Base-by-base conservation (phyloP, 2,113 vertebrate species). In the Formicarius rufipectus region DNA sequence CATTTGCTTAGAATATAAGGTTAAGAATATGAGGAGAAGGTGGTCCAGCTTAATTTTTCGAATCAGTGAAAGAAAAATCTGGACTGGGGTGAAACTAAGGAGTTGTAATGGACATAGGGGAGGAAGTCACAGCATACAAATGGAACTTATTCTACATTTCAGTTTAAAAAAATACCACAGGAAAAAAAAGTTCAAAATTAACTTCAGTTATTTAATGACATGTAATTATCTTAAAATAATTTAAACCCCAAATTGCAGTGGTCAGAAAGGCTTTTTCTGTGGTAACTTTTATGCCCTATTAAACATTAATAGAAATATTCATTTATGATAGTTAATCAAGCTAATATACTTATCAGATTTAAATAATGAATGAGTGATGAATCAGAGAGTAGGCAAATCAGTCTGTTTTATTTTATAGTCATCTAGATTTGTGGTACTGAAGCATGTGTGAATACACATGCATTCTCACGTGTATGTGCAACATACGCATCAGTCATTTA, bases 361-460 rank as follows among this genome's bases (percentile, higher is more conserved):
- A 80, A 71, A 89, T 86, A 92, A 64, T 39, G n/a, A 92, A 50
- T 93, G 69, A 22, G 18, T 23, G 3, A 28, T 79, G 18, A 84
- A 62, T 72, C 6, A 20, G 55, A 55, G 27, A 86, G 58, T 2
- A 72, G 45, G 5, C 33, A 39, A 85, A 49, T 20, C 31, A 42
- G 21, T 68, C 10, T 53, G 52, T 58, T 47, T 19, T 37, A 39
- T 64, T 89, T 87, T 82, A 17, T 11, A 23, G 52, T 68, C 0
- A 16, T 89, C 35, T 60, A 47, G 18, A 35, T 35, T 69, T 76
- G 35, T 37, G 33, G 11, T 88, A 68, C 20, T 80, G 74, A 56
- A 35, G 7, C 2, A 0, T 35, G 13, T 47, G 3, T 18, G 1
- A 45, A 3, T 24, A 20, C 1, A 20, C 1, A 10, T 8, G 15